phyloP scores from a whole-genome alignment of 2,113 vertebrate genomes.

The Cettia cetti region DNA sequence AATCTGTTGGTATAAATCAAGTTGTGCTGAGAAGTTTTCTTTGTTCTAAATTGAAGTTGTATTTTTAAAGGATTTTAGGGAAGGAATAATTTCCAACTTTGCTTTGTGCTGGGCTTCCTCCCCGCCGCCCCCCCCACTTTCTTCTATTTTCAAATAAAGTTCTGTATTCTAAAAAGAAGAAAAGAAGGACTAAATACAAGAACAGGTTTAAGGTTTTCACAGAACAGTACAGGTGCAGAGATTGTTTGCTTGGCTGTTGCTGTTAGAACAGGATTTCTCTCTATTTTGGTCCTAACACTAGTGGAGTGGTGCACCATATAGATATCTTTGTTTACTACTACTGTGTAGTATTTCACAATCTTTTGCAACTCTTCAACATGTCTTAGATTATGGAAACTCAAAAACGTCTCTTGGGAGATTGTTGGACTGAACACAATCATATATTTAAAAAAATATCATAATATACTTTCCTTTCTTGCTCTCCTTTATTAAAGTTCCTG shows the following conservation, averaged over 20 bases:
- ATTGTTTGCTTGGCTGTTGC: neutral
- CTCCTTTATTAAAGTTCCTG: neutral
- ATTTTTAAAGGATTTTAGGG: neutral
- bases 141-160: neutral
- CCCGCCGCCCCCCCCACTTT: rapidly evolving
- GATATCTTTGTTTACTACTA: neutral
- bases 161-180: neutral
- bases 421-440: neutral
- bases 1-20: neutral
- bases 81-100: neutral
- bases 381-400: neutral
- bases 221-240: neutral
- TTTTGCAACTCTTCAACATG: neutral
- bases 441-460: neutral
- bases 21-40: neutral
- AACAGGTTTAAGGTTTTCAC: neutral
- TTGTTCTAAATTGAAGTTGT: neutral
- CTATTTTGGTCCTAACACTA: neutral
- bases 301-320: neutral
- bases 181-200: neutral
- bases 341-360: neutral
- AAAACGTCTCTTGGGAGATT: neutral
- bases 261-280: neutral
- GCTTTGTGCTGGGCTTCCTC: neutral
- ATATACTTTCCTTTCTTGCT: neutral